Conservation (phyloP, 2,797 vertebrate genomes). For the Artibeus jamaicensis region DNA sequence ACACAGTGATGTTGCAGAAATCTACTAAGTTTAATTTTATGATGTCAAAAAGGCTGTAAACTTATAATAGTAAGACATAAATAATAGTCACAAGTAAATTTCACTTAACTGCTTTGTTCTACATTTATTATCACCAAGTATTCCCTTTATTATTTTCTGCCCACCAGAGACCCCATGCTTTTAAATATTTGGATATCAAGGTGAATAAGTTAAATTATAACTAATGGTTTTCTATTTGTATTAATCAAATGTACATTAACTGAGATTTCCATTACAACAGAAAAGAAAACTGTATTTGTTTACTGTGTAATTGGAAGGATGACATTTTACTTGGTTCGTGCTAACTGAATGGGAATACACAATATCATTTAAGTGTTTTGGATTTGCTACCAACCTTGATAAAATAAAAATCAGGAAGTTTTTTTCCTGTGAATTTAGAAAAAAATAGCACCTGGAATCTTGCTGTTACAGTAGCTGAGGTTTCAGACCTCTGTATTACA, state of each 20-base stretch:
- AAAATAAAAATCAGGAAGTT: neutral
- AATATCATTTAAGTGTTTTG: neutral
- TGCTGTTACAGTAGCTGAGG: neutral
- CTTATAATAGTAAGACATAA: neutral
- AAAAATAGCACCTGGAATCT: neutral
- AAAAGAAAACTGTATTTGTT: neutral
- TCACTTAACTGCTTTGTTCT: neutral
- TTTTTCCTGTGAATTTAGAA: neutral
- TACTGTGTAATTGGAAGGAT: neutral
- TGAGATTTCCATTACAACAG: neutral
- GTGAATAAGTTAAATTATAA: neutral
- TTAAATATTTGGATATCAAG: neutral
- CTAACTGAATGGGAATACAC: neutral
- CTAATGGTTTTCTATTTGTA: neutral
- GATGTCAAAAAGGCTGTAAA: neutral
- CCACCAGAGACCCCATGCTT: neutral
- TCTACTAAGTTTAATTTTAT: neutral
- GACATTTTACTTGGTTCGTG: neutral
- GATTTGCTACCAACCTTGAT: neutral
- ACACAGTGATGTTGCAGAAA: neutral
- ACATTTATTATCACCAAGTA: neutral
- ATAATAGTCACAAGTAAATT: neutral
- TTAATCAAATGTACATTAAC: neutral
- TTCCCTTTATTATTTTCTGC: slow-evolving; percentile 17
- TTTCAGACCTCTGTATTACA: neutral